phyloP scores from a whole-genome alignment of 2,888 invertebrate species.

The Pandemis corylana region DNA sequence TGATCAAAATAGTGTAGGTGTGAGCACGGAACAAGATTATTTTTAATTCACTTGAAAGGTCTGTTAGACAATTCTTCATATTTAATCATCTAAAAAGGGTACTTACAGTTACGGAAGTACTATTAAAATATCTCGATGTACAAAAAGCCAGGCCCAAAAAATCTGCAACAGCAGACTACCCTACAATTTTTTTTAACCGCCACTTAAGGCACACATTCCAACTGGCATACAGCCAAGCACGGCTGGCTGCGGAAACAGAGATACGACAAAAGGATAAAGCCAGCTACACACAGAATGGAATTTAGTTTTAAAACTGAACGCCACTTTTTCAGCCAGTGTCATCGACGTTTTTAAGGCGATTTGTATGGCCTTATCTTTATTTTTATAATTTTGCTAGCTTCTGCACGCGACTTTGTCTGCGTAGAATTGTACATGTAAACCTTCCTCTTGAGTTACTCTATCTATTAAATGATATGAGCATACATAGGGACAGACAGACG shows the following conservation, averaged over 20 bases:
- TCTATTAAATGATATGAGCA: no score
- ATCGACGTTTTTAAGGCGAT: neutral
- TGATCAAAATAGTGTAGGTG: no score
- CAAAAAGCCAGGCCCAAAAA: neutral
- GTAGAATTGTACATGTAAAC: no score
- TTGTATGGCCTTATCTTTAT: neutral
- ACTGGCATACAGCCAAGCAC: conserved; percentile 35
- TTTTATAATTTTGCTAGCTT: no score
- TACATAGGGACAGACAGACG: no score
- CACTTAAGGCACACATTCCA: conserved; percentile 15
- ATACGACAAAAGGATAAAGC: conserved; percentile 28
- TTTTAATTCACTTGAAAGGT: no score
- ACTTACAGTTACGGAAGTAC: no score
- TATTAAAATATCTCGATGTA: neutral
- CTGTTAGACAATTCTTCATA: no score
- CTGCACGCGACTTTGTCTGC: no score
- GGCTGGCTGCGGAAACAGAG: conserved; percentile 18
- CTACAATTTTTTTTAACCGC: neutral
- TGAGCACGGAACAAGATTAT: no score
- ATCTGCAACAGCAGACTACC: neutral
- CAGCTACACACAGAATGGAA: conserved; percentile 13
- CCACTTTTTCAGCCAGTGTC: conserved; percentile 23
- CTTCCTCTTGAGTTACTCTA: no score
- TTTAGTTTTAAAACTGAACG: neutral
- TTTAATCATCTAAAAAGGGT: no score